Conservation (phyloP, 2,888 invertebrate genomes). For the Acanthopleura granulata region DNA sequence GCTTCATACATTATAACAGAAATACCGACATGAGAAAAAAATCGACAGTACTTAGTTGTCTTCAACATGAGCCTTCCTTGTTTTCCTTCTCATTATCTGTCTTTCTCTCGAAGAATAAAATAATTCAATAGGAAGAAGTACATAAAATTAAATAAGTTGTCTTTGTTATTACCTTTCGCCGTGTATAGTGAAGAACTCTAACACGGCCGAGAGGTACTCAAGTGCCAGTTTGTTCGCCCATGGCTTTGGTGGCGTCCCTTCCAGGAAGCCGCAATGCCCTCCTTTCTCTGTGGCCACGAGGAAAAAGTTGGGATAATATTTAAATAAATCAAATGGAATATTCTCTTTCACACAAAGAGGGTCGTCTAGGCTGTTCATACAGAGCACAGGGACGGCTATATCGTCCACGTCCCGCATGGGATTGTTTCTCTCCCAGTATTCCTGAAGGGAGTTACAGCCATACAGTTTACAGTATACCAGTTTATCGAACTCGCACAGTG, state of each 20-base stretch:
- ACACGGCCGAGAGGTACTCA: conserved; percentile 48
- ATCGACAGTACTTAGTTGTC: too few relatives aligned
- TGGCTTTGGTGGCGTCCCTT: conserved; percentile 39
- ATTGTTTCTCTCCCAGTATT: conserved; percentile 47
- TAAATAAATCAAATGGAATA: conserved; percentile 43
- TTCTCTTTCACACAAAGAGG: conserved; percentile 32
- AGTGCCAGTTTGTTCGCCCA: conserved; percentile 50
- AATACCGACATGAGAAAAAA: too few relatives aligned
- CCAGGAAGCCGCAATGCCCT: conserved; percentile 65
- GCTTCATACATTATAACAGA: too few relatives aligned
- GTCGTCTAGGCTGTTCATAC: conserved; percentile 43
- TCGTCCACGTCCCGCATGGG: conserved; percentile 44
- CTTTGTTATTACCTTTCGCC: conserved; percentile 8
- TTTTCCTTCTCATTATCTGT: too few relatives aligned
- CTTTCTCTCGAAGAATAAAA: too few relatives aligned
- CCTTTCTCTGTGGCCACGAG: conserved; percentile 58
- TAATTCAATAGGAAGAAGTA: too few relatives aligned
- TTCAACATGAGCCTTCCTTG: too few relatives aligned
- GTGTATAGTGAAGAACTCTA: conserved; percentile 18
- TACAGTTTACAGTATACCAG: conserved; percentile 46
- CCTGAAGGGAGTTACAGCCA: conserved; percentile 29
- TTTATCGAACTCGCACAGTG: conserved; percentile 44
- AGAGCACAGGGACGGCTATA: conserved; percentile 39
- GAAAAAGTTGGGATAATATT: conserved; percentile 61
- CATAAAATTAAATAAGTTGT: too few relatives aligned